A percentile compares a stretch with the other conserved stretches of the same genome.
Evolutionary conservation across 1,140 invertebrate species (phyloP).

Genomic region (Drosophila ercepeae): DNA sequence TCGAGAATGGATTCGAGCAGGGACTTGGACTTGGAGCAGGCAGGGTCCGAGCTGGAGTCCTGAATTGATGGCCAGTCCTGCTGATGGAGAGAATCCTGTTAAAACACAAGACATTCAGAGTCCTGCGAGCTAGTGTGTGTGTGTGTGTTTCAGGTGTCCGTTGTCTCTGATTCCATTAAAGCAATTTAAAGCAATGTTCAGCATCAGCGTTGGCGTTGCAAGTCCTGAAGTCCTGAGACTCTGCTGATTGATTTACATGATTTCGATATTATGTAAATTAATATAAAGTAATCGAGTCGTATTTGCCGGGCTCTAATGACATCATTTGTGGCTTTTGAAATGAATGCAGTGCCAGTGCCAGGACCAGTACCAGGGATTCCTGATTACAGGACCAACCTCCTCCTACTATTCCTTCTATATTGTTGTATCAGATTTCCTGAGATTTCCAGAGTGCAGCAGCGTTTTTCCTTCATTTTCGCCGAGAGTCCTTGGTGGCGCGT

Average conservation of each 20-base stretch:
- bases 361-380: slow-evolving; percentile 1
- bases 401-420: slow-evolving; percentile 4
- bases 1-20: background rate
- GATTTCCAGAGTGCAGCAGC: no score
- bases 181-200: background rate
- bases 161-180: background rate
- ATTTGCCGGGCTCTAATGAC: background rate
- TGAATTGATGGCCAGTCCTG: slow-evolving; percentile 18
- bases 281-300: background rate
- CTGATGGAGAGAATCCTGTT: background rate
- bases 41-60: background rate
- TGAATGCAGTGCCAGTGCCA: no score
- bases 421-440: slow-evolving; percentile 19
- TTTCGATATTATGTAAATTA: background rate
- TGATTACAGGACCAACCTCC: background rate
- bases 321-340: background rate
- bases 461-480: slow-evolving; percentile 18
- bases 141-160: background rate
- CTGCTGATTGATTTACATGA: background rate
- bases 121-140: background rate
- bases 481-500: slow-evolving; percentile 4
- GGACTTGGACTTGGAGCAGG: no score
- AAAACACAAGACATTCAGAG: background rate
- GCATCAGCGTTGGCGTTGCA: no score
- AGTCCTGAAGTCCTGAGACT: no score